Conservation (phyloP, 2,888 invertebrate genomes). For the Rhamphomyia laevipes region DNA sequence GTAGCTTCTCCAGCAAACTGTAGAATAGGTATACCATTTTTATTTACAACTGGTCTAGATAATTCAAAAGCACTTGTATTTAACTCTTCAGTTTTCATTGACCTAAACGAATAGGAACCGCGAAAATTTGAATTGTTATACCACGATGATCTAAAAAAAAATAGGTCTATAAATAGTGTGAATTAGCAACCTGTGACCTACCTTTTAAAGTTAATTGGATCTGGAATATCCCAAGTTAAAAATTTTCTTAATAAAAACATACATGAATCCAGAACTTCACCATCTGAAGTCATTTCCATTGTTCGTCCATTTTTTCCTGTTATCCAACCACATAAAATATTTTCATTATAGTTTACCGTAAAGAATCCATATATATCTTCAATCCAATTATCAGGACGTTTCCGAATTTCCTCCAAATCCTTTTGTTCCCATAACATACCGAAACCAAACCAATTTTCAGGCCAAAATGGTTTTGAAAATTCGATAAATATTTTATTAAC, state of each 20-base stretch:
- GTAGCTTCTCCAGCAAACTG: constrained; percentile 60
- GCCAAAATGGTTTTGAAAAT: constrained; percentile 50
- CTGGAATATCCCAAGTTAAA: constrained; percentile 29
- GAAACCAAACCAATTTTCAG: constrained; percentile 41
- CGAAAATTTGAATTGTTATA: constrained; percentile 45
- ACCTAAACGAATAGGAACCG: constrained; percentile 55
- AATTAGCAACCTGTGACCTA: background rate
- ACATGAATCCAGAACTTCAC: constrained; percentile 33
- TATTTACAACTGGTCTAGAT: constrained; percentile 40
- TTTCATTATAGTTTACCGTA: constrained; percentile 48
- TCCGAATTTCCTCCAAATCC: constrained; percentile 34
- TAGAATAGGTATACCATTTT: constrained; percentile 39
- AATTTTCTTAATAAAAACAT: constrained; percentile 33
- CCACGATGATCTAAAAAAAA: constrained; percentile 48
- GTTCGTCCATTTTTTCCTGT: constrained; percentile 48
- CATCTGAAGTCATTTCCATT: constrained; percentile 48
- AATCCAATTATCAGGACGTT: constrained; percentile 43
- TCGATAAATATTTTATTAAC: constrained; percentile 52
- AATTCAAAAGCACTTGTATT: constrained; percentile 43
- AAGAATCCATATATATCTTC: constrained; percentile 56
- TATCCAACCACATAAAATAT: constrained; percentile 59
- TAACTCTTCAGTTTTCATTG: constrained; percentile 43
- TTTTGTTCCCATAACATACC: constrained; percentile 46
- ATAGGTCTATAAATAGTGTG: background rate
- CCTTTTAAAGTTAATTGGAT: constrained; percentile 21